Base-by-base conservation (phyloP, 1,140 invertebrate genomes). In the Armadillidium nasatum region DNA sequence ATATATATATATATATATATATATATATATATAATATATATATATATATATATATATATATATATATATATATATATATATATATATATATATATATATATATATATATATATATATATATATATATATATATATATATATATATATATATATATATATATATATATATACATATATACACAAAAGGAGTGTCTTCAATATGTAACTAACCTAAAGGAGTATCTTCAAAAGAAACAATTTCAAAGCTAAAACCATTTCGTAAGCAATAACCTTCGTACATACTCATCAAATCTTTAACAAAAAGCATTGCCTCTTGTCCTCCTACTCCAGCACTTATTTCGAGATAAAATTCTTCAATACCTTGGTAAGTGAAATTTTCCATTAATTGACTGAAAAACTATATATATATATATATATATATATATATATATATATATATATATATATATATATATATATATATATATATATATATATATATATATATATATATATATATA, bases 301-400 rank as follows among this genome's bases (percentile, higher is more conserved):
- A 74, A 9, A 74, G 73, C 73, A 74, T 74, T 13, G 73, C 73
- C 21, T 74, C 73, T 7, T 15, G 54, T 10, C 73, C 73, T 33
- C 73, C 73, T 21, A 74, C 73, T 6, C 73, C 73, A 21, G 73
- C 73, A 21, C 60, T 74, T n/a, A 74, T 7, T 67, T 74, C 73
- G 19, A 74, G 73, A 19, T 67, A 23, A 33, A 74, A 45, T 19
- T 74, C 73, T 9, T 67, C 43, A 10, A 54, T 67, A 10, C 22
- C 73, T n/a, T n/a, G n/a, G n/a, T n/a, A n/a, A n/a, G n/a, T n/a
- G n/a, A n/a, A n/a, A n/a, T n/a, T n/a, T n/a, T n/a, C n/a, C n/a
- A n/a, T n/a, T n/a, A n/a, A n/a, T n/a, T n/a, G n/a, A n/a, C n/a
- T n/a, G n/a, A n/a, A n/a, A n/a, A n/a, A n/a, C n/a, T n/a, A n/a